Percentiles rank a stretch among this genome's conserved stretches.
These are phyloP conservation scores for Planococcus citri DNA, from an alignment of 1,140 invertebrate genomes.

Conservation along the genomic window DNA sequence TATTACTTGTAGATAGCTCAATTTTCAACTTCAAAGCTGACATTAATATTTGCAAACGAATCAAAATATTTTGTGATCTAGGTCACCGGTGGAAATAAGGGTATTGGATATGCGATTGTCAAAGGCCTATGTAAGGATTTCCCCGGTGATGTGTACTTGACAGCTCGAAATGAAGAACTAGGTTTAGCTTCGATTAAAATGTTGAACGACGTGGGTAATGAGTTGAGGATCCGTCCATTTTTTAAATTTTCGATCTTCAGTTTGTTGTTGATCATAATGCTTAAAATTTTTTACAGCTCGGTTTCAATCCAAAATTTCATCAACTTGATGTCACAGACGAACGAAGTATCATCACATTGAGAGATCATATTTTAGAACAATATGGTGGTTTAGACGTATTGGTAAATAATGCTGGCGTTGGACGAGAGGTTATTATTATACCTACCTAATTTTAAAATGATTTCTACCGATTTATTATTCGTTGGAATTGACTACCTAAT, in stretches of 20 bases:
- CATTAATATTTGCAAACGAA: no score
- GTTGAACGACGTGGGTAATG: conserved; percentile 34
- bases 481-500: no score
- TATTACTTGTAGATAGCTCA: no score
- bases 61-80: no score
- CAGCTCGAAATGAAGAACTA: conserved; percentile 42
- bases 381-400: conserved; percentile 65
- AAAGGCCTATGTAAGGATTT: conserved; percentile 48
- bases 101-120: conserved; percentile 46
- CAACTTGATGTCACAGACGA: conserved; percentile 51
- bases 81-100: conserved; percentile 50
- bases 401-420: conserved; percentile 72
- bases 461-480: no score
- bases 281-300: no score
- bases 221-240: no score
- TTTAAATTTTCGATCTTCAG: not conserved
- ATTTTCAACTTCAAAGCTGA: no score
- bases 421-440: conserved; percentile 23
- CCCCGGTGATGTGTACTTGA: conserved; percentile 48
- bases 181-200: conserved; percentile 43
- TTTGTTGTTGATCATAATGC: no score
- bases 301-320: conserved; percentile 41
- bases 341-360: conserved; percentile 44
- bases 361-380: conserved; percentile 45
- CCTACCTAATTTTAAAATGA: no score